phyloP scores from a whole-genome alignment of 2,888 invertebrate genomes.

The Parnassius apollo region DNA sequence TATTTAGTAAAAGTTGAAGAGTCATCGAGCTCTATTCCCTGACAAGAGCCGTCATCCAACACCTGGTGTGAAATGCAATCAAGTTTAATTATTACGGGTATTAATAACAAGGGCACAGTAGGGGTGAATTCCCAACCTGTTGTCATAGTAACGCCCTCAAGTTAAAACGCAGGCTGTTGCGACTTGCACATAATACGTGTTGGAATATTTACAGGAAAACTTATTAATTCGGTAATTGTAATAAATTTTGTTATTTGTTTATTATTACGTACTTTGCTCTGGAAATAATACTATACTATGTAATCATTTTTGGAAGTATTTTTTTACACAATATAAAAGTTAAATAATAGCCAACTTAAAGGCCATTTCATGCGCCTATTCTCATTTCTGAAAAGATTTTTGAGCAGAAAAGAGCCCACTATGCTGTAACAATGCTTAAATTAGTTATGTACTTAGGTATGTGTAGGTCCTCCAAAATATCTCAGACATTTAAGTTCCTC shows the following conservation, averaged over 20 bases:
- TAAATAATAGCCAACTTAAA: too few species aligned
- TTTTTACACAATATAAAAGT: too few species aligned
- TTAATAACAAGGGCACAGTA: conserved; percentile 80
- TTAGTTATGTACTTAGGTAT: too few species aligned
- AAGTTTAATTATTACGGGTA: conserved; percentile 80
- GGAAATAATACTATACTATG: too few species aligned
- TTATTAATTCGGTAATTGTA: conserved; percentile 74
- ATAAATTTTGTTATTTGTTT: conserved; percentile 28
- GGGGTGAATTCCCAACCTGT: conserved; percentile 63
- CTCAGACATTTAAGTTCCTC: too few species aligned
- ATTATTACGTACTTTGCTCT: neutral
- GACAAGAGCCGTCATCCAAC: conserved; percentile 71
- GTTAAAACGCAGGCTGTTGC: conserved; percentile 64
- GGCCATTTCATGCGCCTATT: too few species aligned
- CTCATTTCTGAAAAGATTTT: too few species aligned
- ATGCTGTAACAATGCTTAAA: too few species aligned
- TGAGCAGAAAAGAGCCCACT: too few species aligned
- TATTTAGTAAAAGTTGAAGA: conserved; percentile 38
- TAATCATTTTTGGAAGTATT: too few species aligned
- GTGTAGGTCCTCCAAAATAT: too few species aligned
- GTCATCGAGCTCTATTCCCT: conserved; percentile 47
- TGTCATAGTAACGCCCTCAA: conserved; percentile 72
- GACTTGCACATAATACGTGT: conserved; percentile 59
- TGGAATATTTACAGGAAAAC: conserved; percentile 74
- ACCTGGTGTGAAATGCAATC: conserved; percentile 81